Evolutionary conservation across 2,113 vertebrate species (phyloP), one percentile per base, ranked within the genome.

Genomic region (Rhinolophus ferrumequinum): DNA sequence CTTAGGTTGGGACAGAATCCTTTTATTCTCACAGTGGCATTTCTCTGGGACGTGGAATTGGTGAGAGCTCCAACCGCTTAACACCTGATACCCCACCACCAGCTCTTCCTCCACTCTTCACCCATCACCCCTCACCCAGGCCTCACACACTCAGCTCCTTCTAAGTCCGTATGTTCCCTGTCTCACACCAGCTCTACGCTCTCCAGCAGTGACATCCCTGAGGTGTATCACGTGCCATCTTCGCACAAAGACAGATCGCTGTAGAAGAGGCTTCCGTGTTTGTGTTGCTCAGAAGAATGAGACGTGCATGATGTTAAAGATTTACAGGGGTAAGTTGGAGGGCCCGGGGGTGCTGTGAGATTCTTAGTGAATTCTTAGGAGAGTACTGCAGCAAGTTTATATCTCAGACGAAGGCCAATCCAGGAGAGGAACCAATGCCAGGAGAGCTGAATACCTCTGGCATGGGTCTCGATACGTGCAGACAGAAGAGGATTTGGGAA

Each of bases 241-340:
- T 24, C 90, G 6, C 7, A 66, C 52, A 0, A 3, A 0, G 2
- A 8, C 15, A n/a, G 95, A 98, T 69, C 95, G 2, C 22, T 98
- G 97, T n/a, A 95, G 97, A 77, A 95, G 92, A 56, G 97, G 80
- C 22, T 96, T 94, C 15, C 96, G 96, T 10, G 1, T 84, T 15
- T 98, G 97, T 52, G 0, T 12, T 38, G 94, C 97, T 56, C 2
- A 52, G 83, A 58, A 76, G 18, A 0, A 81, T 0, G 96, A 97
- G 93, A 7, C 12, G 1, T 98, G 97, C 75, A 90, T 98, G 97
- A 47, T 1, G 6, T 62, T 98, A 28, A 87, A 64, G 44, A 72
- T 96, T 58, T 84, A 33, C 41, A 10, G 28, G 28, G 0, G 97
- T 98, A 92, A 98, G 96, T 87, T 26, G 24, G 38, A 64, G 82